phyloP scores from a whole-genome alignment of 2,797 vertebrate genomes.

The Pangasius sanitwongsei region DNA sequence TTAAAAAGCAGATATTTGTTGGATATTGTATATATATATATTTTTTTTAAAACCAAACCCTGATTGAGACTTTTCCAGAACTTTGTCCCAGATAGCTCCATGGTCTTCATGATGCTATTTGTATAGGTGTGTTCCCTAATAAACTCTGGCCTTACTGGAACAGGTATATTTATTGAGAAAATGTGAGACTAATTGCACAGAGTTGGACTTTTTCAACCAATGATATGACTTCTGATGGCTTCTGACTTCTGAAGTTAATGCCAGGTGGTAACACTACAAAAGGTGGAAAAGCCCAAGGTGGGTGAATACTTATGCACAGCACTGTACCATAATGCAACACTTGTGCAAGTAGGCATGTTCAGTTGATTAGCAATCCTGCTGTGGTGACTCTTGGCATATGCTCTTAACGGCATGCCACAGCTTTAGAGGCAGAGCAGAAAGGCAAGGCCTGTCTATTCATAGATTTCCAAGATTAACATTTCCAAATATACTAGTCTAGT shows the following conservation, averaged over 20 bases:
- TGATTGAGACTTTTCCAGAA: background rate
- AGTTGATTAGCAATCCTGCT: constrained; percentile 40
- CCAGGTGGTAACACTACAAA: background rate
- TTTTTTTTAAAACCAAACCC: background rate
- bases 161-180: background rate
- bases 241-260: too few species aligned
- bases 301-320: background rate
- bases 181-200: too few species aligned
- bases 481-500: constrained; percentile 61
- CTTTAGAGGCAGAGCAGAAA: constrained; percentile 38
- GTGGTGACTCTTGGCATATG: constrained; percentile 48
- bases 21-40: too few species aligned
- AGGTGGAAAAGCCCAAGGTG: too few species aligned
- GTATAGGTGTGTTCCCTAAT: background rate
- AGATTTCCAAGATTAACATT: constrained; percentile 58
- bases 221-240: background rate
- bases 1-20: background rate
- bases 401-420: constrained; percentile 27
- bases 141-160: background rate
- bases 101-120: background rate
- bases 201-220: too few species aligned
- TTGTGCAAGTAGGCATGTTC: constrained; percentile 1
- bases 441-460: constrained; percentile 61
- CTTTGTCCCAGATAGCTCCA: background rate
- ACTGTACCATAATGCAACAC: background rate